Evolutionary conservation across 1,140 invertebrate genomes (phyloP).

Genomic region (Ctenoplectra terminalis): DNA sequence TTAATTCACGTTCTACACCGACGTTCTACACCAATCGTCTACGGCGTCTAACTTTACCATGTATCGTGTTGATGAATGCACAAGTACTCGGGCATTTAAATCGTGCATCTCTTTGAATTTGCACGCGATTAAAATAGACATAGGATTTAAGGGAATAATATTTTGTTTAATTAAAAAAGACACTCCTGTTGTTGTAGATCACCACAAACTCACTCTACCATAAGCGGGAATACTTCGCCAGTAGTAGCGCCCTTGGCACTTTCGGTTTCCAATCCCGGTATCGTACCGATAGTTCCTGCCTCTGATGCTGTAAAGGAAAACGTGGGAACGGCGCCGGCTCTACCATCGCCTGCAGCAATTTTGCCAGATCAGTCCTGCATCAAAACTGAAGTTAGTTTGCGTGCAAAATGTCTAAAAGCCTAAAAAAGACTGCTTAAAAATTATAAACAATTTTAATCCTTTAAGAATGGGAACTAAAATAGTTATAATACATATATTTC

Average conservation of each 20-base stretch:
- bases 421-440: not conserved
- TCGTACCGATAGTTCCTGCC: constrained; percentile 62
- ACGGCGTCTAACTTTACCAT: not conserved
- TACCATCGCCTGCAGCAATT: constrained; percentile 72
- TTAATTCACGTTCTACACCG: constrained; percentile 26
- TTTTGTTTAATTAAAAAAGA: not conserved
- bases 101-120: no score
- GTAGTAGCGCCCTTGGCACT: constrained; percentile 71
- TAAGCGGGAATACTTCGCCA: constrained; percentile 73
- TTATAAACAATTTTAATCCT: not conserved
- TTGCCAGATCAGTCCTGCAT: constrained; percentile 69
- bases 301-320: constrained; percentile 76
- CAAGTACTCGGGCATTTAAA: not conserved
- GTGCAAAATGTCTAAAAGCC: not conserved
- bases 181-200: constrained; percentile 60
- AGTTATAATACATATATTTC: not conserved
- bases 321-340: constrained; percentile 64
- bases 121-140: not conserved
- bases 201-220: constrained; percentile 62
- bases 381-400: constrained; percentile 69
- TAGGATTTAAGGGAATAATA: not conserved
- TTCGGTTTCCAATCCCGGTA: constrained; percentile 68
- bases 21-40: constrained; percentile 9
- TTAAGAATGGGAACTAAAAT: not conserved
- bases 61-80: not conserved